A percentile compares a stretch with the other conserved stretches of the same genome.
phyloP scores from a whole-genome alignment of 2,797 vertebrate species.

The Alauda arvensis region DNA sequence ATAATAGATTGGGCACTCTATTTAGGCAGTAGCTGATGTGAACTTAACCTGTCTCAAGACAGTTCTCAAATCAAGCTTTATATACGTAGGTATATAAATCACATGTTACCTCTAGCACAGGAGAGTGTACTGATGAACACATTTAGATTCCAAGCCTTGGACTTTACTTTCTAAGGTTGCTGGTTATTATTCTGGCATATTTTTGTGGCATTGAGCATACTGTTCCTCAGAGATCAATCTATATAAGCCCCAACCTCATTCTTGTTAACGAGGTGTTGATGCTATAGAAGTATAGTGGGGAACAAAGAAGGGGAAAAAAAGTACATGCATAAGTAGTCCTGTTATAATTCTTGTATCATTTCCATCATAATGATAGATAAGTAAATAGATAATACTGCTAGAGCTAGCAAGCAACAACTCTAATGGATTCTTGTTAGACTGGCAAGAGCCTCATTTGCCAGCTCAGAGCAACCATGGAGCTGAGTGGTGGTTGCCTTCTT shows the following conservation, averaged over 20 bases:
- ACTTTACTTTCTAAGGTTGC: not conserved
- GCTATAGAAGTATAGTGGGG: not conserved
- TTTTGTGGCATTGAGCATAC: not conserved
- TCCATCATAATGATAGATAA: not conserved
- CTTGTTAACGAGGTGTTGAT: not conserved
- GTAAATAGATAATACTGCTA: not conserved
- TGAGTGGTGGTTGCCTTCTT: not conserved
- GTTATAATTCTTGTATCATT: not conserved
- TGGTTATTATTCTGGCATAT: not conserved
- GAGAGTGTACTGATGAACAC: not conserved
- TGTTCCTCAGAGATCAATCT: not conserved
- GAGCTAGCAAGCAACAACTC: not conserved
- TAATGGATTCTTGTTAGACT: not conserved
- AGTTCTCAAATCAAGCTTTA: not conserved
- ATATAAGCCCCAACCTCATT: not conserved
- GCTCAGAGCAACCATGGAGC: not conserved
- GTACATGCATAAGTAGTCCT: not conserved
- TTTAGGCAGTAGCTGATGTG: conserved; percentile 1
- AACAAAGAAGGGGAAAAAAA: not conserved
- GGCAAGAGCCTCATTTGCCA: not conserved
- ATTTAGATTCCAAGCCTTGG: not conserved
- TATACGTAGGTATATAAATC: not conserved
- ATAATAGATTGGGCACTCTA: not conserved
- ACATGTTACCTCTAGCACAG: not conserved
- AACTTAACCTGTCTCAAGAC: not conserved